phyloP scores from a whole-genome alignment of 2,113 vertebrate genomes.

The Saccopteryx leptura region DNA sequence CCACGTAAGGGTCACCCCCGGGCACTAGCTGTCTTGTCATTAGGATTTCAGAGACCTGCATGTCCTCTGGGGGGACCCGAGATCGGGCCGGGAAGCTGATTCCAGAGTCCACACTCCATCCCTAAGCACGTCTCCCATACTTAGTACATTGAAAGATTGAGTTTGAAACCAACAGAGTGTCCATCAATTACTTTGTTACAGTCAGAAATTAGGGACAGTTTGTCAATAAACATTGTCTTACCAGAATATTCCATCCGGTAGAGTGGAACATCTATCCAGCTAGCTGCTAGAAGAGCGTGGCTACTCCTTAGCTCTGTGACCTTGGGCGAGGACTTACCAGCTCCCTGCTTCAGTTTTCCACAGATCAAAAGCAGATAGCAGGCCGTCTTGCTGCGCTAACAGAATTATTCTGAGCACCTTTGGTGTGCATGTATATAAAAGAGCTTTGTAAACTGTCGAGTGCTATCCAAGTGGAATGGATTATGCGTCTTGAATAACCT shows the following conservation, averaged over 20 bases:
- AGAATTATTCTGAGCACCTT: background rate
- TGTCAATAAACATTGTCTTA: background rate
- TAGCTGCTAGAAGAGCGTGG: background rate
- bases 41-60: background rate
- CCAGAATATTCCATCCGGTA: background rate
- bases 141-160: background rate
- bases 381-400: background rate
- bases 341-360: background rate
- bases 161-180: background rate
- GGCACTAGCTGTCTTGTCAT: background rate
- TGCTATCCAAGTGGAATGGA: background rate
- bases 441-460: background rate
- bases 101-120: background rate
- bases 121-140: background rate
- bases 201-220: background rate
- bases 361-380: background rate
- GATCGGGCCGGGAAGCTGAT: too few relatives aligned
- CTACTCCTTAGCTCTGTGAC: background rate
- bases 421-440: background rate
- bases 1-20: background rate
- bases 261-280: background rate
- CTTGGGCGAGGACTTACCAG: background rate
- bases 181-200: background rate
- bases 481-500: conserved; percentile 44
- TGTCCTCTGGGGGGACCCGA: background rate